Evolutionary conservation across 1,140 invertebrate genomes (phyloP).

Genomic region (honey bee (Apis mellifera)): DNA sequence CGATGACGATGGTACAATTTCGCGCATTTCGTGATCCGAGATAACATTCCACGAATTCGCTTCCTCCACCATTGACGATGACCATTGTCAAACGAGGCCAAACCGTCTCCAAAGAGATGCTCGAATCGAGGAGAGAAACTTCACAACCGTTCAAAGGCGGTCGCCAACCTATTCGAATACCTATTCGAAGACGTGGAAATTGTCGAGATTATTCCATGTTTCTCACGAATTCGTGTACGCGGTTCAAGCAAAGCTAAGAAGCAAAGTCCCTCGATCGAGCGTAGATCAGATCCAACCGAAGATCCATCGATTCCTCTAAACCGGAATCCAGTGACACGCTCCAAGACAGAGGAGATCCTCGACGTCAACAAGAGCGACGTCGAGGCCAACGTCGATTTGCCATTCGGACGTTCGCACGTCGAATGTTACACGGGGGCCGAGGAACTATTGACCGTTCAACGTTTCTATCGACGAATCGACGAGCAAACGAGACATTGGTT

Average conservation of each 20-base stretch:
- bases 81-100: background rate
- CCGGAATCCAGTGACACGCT: no score
- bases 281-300: background rate
- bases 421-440: background rate
- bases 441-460: background rate
- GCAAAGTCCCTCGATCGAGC: background rate
- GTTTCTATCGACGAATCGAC: no score
- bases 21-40: constrained; percentile 48
- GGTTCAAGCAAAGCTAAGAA: no score
- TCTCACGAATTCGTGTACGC: no score
- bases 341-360: constrained; percentile 4
- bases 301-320: constrained; percentile 33
- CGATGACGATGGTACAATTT: constrained; percentile 57
- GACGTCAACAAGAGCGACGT: background rate
- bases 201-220: no score
- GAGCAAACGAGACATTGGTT: background rate
- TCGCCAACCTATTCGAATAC: no score
- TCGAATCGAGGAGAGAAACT: no score
- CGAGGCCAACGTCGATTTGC: background rate
- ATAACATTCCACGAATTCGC: constrained; percentile 50
- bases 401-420: constrained; percentile 1
- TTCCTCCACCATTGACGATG: constrained; percentile 12
- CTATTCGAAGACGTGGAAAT: background rate
- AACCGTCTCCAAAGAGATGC: no score
- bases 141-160: no score